Evolutionary conservation across 2,888 invertebrate genomes (phyloP).

Genomic region (Rhingia rostrata): DNA sequence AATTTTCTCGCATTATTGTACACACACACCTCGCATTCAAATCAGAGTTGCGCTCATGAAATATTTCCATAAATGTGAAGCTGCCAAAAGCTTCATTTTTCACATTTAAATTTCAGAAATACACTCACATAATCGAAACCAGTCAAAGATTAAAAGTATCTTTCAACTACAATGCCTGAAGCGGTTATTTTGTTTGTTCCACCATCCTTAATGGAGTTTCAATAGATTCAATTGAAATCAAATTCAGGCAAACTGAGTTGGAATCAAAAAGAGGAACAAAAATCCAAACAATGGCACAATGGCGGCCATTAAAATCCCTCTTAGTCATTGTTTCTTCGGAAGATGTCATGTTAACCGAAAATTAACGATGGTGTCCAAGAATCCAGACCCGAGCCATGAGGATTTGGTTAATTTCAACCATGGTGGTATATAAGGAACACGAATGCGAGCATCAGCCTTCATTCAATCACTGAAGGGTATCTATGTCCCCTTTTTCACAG

Average conservation of each 20-base stretch:
- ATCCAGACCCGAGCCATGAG: background rate
- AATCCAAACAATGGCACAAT: constrained; percentile 16
- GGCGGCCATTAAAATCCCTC: constrained; percentile 25
- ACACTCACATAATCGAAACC: no score
- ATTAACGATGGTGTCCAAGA: constrained; percentile 40
- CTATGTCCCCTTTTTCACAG: constrained; percentile 38
- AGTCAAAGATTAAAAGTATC: constrained; percentile 4
- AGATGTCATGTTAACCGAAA: constrained; percentile 40
- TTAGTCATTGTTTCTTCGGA: constrained; percentile 11
- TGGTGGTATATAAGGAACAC: constrained; percentile 6
- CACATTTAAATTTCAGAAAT: constrained; percentile 25
- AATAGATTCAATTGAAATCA: background rate
- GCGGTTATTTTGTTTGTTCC: background rate
- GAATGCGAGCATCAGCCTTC: constrained; percentile 8
- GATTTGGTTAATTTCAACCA: constrained; percentile 33
- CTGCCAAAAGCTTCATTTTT: constrained; percentile 6
- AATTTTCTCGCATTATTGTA: constrained; percentile 72
- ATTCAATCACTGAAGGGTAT: constrained; percentile 49
- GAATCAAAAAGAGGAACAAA: background rate
- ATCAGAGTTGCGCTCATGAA: constrained; percentile 14
- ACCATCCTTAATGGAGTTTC: background rate
- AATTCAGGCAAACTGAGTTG: background rate
- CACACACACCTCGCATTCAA: constrained; percentile 42
- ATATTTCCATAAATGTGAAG: background rate
- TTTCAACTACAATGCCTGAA: constrained; percentile 33